Evolutionary conservation across 2,797 vertebrate genomes (phyloP).

Genomic region (Amniataba percoides): DNA sequence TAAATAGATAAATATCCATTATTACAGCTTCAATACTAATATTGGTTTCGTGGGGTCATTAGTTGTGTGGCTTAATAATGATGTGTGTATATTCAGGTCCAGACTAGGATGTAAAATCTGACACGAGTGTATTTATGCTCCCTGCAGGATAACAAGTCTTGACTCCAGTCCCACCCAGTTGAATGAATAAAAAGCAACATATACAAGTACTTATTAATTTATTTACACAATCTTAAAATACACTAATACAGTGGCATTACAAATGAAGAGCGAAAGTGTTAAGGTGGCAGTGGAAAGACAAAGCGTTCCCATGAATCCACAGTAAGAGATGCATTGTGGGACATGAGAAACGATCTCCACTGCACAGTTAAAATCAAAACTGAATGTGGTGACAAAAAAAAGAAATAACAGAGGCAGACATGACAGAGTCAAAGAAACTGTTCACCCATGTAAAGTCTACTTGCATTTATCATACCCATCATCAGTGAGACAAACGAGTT

Average conservation of each 20-base stretch:
- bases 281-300: constrained; percentile 64
- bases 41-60: neutral
- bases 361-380: constrained; percentile 57
- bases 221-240: constrained; percentile 96
- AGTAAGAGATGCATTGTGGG: constrained; percentile 75
- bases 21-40: no score
- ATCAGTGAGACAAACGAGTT: constrained; percentile 67
- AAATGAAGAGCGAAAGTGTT: constrained; percentile 85
- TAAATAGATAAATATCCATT: no score
- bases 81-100: neutral
- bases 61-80: neutral
- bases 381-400: constrained; percentile 50
- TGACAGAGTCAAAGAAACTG: constrained; percentile 23
- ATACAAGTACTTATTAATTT: constrained; percentile 94
- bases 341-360: constrained; percentile 56
- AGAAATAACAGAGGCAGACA: constrained; percentile 39
- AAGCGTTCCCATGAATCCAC: constrained; percentile 76
- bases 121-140: neutral
- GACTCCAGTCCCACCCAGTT: neutral
- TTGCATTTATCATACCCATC: constrained; percentile 63
- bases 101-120: neutral
- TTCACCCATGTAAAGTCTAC: constrained; percentile 63
- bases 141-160: neutral
- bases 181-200: constrained; percentile 25
- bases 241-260: constrained; percentile 93